phyloP scores from a whole-genome alignment of 2,797 vertebrate genomes.

The Hippopotamyrus pictus region DNA sequence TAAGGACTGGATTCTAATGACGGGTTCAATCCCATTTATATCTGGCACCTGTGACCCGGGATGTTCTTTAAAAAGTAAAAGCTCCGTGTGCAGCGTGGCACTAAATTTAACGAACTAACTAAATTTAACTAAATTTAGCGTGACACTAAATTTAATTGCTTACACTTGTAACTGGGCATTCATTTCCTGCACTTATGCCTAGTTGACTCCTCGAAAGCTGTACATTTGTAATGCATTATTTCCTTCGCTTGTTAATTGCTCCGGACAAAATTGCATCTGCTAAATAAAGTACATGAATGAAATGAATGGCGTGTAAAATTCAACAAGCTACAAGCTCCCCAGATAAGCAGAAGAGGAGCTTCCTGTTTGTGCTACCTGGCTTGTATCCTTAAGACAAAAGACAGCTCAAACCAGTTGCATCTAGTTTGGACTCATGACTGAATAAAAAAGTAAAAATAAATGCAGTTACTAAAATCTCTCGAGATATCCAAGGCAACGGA shows the following conservation, averaged over 20 bases:
- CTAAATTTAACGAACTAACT: background rate
- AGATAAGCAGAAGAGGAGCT: background rate
- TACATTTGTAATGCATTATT: background rate
- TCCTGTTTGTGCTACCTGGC: background rate
- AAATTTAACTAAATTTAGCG: background rate
- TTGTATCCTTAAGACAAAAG: background rate
- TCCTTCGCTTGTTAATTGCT: background rate
- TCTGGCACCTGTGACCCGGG: background rate
- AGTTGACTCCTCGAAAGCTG: background rate
- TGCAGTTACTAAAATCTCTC: background rate
- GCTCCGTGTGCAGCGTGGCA: background rate
- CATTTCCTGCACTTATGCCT: background rate
- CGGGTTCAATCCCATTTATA: background rate
- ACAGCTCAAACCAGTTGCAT: background rate
- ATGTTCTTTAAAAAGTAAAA: background rate
- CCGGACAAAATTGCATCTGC: background rate
- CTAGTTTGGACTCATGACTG: background rate
- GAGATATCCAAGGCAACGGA: background rate
- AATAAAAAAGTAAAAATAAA: background rate
- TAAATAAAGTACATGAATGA: background rate
- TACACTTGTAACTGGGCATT: background rate
- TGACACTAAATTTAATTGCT: background rate
- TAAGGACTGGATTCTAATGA: background rate
- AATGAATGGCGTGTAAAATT: background rate
- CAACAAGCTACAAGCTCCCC: background rate